Evolutionary conservation across 2,113 vertebrate species (phyloP), one percentile per base, ranked within the genome.

Genomic region (Lagopus leucura): DNA sequence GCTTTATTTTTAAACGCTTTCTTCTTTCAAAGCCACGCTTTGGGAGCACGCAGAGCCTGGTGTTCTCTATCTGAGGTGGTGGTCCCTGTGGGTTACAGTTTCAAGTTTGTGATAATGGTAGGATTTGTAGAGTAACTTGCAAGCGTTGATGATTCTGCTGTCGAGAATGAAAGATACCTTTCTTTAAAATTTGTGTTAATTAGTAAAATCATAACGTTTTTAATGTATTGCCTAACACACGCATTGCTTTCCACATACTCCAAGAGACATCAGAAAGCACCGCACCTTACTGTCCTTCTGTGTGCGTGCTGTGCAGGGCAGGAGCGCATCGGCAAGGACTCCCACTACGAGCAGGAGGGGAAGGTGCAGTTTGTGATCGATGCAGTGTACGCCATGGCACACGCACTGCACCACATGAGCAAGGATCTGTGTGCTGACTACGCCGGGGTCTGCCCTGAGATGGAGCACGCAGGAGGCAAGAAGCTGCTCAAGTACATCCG

Each of bases 311-410:
- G 50, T 88, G 85, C 97, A 99, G 99, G 99, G 63, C 98, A 99
- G 97, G 99, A 99, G 96, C 97, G 99, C 8, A 99, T 99, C 72
- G 98, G 99, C 48, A 98, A 98, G 40, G 98, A 99, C 86, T 99
- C 99, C 5, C 98, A 96, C 89, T 99, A 99, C 42, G 99, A 99
- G 96, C 99, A 99, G 97, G 99, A 99, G 88, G 99, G 98, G 6
- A 99, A 99, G 97, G 99, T 99, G 24, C 99, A 99, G 97, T 99
- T 99, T 4, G 99, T 99, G 88, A 99, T 99, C 8, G 99, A 99
- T 0, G 98, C 99, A 0, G 99, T 99, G 34, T 99, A 99, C 3
- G 98, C 99, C 34, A 99, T 99, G 98, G 99, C 99, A 4, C 98
- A 99, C 3, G 99, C 99, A 0, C 98, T 99, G 18, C 99, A 99